Evolutionary conservation across 2,113 vertebrate species (phyloP), one percentile per base, ranked within the genome.

Genomic region (Forbesichthys papilliferus): DNA sequence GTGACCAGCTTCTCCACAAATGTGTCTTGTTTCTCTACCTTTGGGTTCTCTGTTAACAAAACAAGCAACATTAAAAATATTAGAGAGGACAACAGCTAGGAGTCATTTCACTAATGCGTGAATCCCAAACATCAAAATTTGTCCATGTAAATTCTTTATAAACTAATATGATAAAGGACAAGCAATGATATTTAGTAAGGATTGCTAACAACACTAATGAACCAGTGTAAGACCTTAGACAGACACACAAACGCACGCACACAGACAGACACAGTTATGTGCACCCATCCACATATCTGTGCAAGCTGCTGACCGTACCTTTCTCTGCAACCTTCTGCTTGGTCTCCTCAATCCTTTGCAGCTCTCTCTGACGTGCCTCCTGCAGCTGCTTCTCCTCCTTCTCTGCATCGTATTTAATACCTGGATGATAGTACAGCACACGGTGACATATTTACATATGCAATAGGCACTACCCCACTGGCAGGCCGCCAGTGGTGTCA

Each of bases 1-100:
- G 97, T 98, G 68, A 97, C 88, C 78, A 99, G 89, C 80, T 99
- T 99, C 92, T 99, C 98, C 77, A 94, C 85, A 84, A 99, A 99
- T 11, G 94, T 96, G 82, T 98, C 96, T 78, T 96, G 97, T 70
- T 96, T 97, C 79, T 97, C 95, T 14, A 87, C 64, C 58, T 71
- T 86, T 8, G 85, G 91, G 77, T 96, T 94, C 73, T 96, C 98
- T 99, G 92, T 76, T 20, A n/a, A 69, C 18, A 33, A 27, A 27
- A 12, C 33, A 58, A 34, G 48, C 1, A 52, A 52, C 0, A 52
- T 52, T 1, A 3, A 11, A 52, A 52, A 8, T 11, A 52, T 11
- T 14, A 52, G 36, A 42, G 36, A 42, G 5, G 7, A 8, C 7
- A 42, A 6, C 36, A 42, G 7, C 36, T 42, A 42, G 7, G 36